Conservation (phyloP, 2,888 invertebrate species). For the Nemotelus pantherinus region DNA sequence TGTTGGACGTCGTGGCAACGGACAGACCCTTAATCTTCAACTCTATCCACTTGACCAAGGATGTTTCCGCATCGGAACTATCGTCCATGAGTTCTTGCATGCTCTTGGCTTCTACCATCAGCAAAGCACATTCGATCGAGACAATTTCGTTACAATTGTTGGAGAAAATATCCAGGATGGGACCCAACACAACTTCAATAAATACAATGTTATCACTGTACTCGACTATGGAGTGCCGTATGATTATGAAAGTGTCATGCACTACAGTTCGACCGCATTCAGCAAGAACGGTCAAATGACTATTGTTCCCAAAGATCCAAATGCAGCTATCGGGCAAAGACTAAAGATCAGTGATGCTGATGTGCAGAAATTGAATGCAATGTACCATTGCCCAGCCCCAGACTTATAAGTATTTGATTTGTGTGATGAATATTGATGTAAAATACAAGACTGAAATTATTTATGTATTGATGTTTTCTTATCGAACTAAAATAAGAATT, state of each 20-base stretch:
- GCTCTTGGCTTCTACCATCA: constrained; percentile 83
- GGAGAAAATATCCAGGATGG: constrained; percentile 65
- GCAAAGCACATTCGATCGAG: constrained; percentile 79
- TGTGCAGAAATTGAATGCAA: constrained; percentile 54
- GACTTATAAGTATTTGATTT: constrained; percentile 67
- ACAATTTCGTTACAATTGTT: constrained; percentile 72
- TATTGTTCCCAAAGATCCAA: constrained; percentile 67
- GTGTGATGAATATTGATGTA: constrained; percentile 76
- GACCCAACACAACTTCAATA: constrained; percentile 74
- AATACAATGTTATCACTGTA: constrained; percentile 68
- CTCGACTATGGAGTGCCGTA: constrained; percentile 73
- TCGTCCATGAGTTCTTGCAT: constrained; percentile 81
- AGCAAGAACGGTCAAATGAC: constrained; percentile 75
- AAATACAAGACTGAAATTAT: constrained; percentile 69
- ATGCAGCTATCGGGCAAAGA: constrained; percentile 57
- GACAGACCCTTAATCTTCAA: constrained; percentile 58
- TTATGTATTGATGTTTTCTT: not conserved
- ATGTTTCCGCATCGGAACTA: constrained; percentile 66
- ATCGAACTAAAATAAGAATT: constrained; percentile 36
- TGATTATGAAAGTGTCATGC: constrained; percentile 84
- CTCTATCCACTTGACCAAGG: constrained; percentile 56
- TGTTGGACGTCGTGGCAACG: constrained; percentile 70
- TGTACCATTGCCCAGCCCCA: constrained; percentile 63
- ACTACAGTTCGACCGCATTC: constrained; percentile 78
- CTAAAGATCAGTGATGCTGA: constrained; percentile 57